Evolutionary conservation across 2,113 vertebrate species (phyloP).

Genomic region (Microcebus tavaratra): DNA sequence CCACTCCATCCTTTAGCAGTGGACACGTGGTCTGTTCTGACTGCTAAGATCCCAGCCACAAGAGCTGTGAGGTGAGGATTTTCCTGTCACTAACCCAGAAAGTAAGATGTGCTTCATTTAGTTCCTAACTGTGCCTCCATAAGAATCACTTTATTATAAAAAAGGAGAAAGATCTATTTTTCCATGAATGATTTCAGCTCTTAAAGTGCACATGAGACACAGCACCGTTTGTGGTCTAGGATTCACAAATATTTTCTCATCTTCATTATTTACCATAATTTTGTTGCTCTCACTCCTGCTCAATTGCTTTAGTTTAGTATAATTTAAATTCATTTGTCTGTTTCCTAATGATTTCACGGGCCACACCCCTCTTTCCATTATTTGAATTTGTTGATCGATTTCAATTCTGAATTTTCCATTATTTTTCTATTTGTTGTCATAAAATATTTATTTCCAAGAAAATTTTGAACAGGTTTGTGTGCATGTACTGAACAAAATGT

Average conservation of each 20-base stretch:
- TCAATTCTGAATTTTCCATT: too few species aligned
- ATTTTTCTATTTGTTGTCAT: neutral
- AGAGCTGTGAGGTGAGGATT: too few species aligned
- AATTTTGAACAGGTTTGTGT: neutral
- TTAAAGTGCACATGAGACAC: neutral
- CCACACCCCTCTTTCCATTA: neutral
- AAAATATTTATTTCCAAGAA: neutral
- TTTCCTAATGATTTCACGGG: neutral
- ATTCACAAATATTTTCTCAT: neutral
- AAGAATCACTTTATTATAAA: neutral
- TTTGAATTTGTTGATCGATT: neutral
- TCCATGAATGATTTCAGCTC: neutral
- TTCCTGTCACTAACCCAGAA: neutral
- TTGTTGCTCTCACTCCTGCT: neutral
- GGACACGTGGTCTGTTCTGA: neutral
- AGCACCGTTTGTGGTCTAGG: neutral
- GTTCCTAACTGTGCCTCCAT: neutral
- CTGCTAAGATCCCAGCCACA: neutral
- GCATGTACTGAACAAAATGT: neutral
- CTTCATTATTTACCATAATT: neutral
- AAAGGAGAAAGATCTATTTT: neutral
- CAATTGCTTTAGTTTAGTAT: neutral
- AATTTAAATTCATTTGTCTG: neutral
- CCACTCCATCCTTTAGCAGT: neutral
- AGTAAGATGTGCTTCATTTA: neutral